Percentiles rank a stretch among this genome's conserved stretches.
These are phyloP conservation scores for Bradynema listronoti DNA, from an alignment of 1,140 invertebrate species.

Conservation along the genomic window DNA sequence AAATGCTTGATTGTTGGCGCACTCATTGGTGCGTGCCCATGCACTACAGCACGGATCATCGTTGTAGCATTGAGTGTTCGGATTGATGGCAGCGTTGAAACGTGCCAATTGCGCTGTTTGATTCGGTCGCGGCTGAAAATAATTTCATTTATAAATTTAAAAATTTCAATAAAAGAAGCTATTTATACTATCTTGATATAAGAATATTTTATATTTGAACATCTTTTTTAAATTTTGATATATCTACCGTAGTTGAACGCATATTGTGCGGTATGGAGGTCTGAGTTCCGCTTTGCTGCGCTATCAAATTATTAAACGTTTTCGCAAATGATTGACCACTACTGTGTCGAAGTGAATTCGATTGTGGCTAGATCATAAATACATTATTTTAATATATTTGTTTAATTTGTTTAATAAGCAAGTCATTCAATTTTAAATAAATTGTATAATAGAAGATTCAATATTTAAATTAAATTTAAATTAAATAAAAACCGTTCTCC, in stretches of 20 bases:
- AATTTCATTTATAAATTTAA: not conserved
- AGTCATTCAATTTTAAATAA: too few species aligned
- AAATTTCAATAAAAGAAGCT: not conserved
- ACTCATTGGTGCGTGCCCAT: slow-evolving; percentile 28
- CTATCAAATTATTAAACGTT: slow-evolving; percentile 26
- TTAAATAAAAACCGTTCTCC: not conserved
- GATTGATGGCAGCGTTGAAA: not conserved
- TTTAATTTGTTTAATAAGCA: too few species aligned
- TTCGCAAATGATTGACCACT: slow-evolving; percentile 33
- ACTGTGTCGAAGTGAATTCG: slow-evolving; percentile 30
- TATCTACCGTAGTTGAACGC: not conserved
- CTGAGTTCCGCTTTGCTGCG: slow-evolving; percentile 1
- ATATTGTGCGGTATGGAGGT: not conserved
- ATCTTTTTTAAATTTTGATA: not conserved
- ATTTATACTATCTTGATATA: not conserved
- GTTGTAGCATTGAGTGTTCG: slow-evolving; percentile 25
- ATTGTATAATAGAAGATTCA: not conserved
- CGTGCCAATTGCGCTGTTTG: slow-evolving; percentile 1
- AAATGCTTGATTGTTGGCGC: slow-evolving; percentile 24
- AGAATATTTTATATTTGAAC: not conserved
- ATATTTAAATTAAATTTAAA: not conserved
- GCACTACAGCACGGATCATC: slow-evolving; percentile 41
- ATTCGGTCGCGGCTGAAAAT: slow-evolving; percentile 8
- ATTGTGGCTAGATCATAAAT: slow-evolving; percentile 16
- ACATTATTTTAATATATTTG: too few species aligned